These are phyloP conservation scores for Hirtodrosophila confusa DNA, from an alignment of 2,888 invertebrate genomes.

Conservation along the genomic window DNA sequence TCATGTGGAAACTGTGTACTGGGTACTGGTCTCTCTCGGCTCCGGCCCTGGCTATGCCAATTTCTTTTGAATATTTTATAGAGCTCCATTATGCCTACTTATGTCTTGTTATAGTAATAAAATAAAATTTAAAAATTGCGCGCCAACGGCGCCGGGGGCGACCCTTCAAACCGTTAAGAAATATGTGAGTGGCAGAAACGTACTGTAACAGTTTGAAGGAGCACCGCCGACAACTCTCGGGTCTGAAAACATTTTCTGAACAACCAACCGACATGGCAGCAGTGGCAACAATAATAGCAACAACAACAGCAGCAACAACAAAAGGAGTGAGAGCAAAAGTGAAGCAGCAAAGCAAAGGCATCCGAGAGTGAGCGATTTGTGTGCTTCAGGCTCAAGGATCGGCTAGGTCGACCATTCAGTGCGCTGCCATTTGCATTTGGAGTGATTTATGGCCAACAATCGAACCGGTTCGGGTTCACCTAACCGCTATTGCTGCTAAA, in stretches of 20 bases:
- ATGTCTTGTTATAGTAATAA: slow-evolving; percentile 82
- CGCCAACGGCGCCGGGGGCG: slow-evolving; percentile 28
- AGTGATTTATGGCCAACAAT: too few relatives aligned
- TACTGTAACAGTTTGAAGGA: slow-evolving; percentile 32
- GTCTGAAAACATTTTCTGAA: slow-evolving; percentile 52
- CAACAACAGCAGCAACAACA: slow-evolving; percentile 24
- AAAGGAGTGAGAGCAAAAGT: slow-evolving; percentile 33
- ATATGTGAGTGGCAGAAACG: slow-evolving; percentile 50
- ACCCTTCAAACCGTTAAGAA: slow-evolving; percentile 62
- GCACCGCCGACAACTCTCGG: slow-evolving; percentile 33
- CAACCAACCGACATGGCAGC: slow-evolving; percentile 16
- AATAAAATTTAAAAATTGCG: slow-evolving; percentile 78
- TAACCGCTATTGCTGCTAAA: too few relatives aligned
- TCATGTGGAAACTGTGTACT: slow-evolving; percentile 23
- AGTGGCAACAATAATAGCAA: slow-evolving; percentile 10
- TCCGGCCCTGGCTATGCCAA: slow-evolving; percentile 66
- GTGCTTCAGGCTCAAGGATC: slow-evolving; percentile 13
- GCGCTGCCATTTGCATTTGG: slow-evolving; percentile 1
- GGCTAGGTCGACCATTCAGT: slow-evolving; percentile 17
- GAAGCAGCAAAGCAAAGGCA: slow-evolving; percentile 22
- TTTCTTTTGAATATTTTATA: slow-evolving; percentile 81
- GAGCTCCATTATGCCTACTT: slow-evolving; percentile 81
- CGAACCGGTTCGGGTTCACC: too few relatives aligned
- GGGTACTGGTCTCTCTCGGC: neutral
- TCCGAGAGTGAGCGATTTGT: slow-evolving; percentile 3